Evolutionary conservation across 2,113 vertebrate genomes (phyloP).

Genomic region (Ursus arctos): DNA sequence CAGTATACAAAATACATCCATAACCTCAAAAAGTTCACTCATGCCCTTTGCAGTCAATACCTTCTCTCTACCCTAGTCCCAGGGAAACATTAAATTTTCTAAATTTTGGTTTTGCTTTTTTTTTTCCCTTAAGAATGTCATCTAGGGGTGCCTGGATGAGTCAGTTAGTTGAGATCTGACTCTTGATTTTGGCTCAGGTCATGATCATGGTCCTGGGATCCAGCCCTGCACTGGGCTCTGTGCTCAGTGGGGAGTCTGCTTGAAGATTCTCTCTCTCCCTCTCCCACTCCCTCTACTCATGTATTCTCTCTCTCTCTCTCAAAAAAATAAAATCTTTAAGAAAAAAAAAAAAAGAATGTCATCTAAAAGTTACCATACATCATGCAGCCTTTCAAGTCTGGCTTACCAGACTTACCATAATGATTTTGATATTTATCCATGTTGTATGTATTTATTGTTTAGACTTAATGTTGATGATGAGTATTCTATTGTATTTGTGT

Average conservation of each 20-base stretch:
- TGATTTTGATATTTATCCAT: neutral
- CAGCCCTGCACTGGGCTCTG: no score
- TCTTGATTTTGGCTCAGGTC: no score
- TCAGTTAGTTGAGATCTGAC: no score
- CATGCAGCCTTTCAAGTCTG: neutral
- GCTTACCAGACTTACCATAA: neutral
- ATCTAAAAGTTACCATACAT: neutral
- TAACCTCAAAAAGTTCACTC: neutral
- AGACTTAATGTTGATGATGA: neutral
- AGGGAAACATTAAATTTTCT: neutral
- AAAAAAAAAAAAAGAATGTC: no score
- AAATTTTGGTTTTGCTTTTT: neutral
- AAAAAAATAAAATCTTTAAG: no score
- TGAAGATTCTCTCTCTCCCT: no score
- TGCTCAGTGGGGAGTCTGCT: no score
- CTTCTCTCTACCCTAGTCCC: neutral
- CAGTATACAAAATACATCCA: neutral
- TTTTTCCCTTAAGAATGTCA: neutral
- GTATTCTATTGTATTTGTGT: neutral
- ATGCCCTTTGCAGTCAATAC: neutral
- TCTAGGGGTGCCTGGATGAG: no score
- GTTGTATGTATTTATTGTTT: neutral
- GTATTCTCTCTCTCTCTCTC: no score
- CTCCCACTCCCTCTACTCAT: no score
- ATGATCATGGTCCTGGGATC: no score